Evolutionary conservation across 2,888 invertebrate species (phyloP), one percentile per base, ranked within the genome.

Genomic region (Parascotia fuliginaria): DNA sequence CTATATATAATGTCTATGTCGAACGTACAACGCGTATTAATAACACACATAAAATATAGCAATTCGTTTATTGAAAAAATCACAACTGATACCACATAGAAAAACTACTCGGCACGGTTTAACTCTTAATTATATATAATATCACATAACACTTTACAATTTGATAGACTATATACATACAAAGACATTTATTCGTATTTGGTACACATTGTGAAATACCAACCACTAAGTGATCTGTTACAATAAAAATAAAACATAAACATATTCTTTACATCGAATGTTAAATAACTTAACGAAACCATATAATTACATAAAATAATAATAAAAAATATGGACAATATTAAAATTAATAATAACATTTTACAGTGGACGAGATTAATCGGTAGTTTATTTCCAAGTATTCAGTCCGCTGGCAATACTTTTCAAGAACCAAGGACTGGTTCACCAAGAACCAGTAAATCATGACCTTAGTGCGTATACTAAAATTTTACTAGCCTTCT

Each of bases 81-180:
- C 90, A 92, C 90, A 91, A 92, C 91, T 89, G 86, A 91, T 91
- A 91, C 92, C 92, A 91, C 86, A 91, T 92, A 91, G 89, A 92
- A 92, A 92, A 91, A 87, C 92, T 92, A 91, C 85, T 91, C 90
- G 92, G 91, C 91, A 92, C 91, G 88, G 90, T 89, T 91, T 91
- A 91, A 89, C 86, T 89, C 91, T 92, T 91, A 92, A 84, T 82
- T 89, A 89, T 89, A 89, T 79, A 85, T 87, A 89, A 87, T 90
- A 91, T 91, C 91, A 91, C 91, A 91, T 90, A 89, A 90, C 89
- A 90, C 86, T 88, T 83, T 81, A 89, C 84, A 87, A 87, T 90
- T 89, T 91, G 73, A 85, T 85, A 87, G 73, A 87, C 78, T 90
- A 89, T 88, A 79, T 89, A 89, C 87, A 90, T 77, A n/a, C n/a